Evolutionary conservation across 2,888 invertebrate species (phyloP).

Genomic region (Ochlodes sylvanus): DNA sequence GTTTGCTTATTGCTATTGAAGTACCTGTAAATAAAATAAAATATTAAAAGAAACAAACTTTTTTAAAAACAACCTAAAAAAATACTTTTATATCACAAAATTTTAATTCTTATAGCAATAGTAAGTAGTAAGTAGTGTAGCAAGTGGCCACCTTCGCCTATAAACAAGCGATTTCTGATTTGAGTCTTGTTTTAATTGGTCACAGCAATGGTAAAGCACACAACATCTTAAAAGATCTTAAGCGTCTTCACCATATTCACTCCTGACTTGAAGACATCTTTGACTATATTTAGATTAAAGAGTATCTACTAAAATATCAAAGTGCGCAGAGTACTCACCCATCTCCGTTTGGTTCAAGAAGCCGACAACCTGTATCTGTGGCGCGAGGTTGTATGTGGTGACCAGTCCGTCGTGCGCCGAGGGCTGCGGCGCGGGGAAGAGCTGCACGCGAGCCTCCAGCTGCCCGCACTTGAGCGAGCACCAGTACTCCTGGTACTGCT

Average conservation of each 20-base stretch:
- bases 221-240: too few species aligned
- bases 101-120: not conserved
- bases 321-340: conserved; percentile 58
- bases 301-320: not conserved
- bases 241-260: too few species aligned
- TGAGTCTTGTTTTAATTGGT: too few species aligned
- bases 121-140: too few species aligned
- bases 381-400: conserved; percentile 86
- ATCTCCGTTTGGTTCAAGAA: conserved; percentile 95
- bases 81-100: not conserved
- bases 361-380: conserved; percentile 93
- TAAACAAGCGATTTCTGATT: too few species aligned
- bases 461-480: conserved; percentile 78
- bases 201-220: too few species aligned
- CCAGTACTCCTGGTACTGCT: conserved; percentile 77
- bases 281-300: too few species aligned
- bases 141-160: too few species aligned
- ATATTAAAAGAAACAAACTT: not conserved
- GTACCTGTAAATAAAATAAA: conserved; percentile 84
- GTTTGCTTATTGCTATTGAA: conserved; percentile 95
- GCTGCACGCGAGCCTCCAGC: conserved; percentile 72
- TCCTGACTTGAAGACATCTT: too few species aligned
- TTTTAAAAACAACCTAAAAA: too few species aligned
- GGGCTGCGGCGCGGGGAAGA: conserved; percentile 81
- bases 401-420: conserved; percentile 87